These are phyloP conservation scores for Drosophila melanogaster DNA, from an alignment of 1,140 invertebrate genomes.

Conservation along the genomic window Release_6_plus_ISO1_MT NT_033777.3:24955001-24955500, in stretches of 20 bases:
- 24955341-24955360: slow-evolving; percentile 66
- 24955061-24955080: background rate
- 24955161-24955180: slow-evolving; percentile 60
- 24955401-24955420: slow-evolving; percentile 68
- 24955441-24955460: slow-evolving; percentile 17
- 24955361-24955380: slow-evolving; percentile 56
- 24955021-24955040: slow-evolving; percentile 25
- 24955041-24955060: background rate
- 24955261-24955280: slow-evolving; percentile 74
- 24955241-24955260: slow-evolving; percentile 81
- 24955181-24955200: background rate
- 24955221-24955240: slow-evolving; percentile 38
- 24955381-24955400: slow-evolving; percentile 43
- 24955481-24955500: slow-evolving; percentile 53
- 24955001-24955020: slow-evolving; percentile 32
- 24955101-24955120: slow-evolving; percentile 50
- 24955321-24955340: slow-evolving; percentile 27
- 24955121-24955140: slow-evolving; percentile 58
- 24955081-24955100: slow-evolving; percentile 29
- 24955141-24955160: slow-evolving; percentile 79
- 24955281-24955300: slow-evolving; percentile 43
- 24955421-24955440: slow-evolving; percentile 11
- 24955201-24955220: background rate
- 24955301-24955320: slow-evolving; percentile 78
- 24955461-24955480: slow-evolving; percentile 44